These are phyloP conservation scores for Platichthys stellatus DNA, from an alignment of 2,113 vertebrate genomes.

Conservation along the genomic window DNA sequence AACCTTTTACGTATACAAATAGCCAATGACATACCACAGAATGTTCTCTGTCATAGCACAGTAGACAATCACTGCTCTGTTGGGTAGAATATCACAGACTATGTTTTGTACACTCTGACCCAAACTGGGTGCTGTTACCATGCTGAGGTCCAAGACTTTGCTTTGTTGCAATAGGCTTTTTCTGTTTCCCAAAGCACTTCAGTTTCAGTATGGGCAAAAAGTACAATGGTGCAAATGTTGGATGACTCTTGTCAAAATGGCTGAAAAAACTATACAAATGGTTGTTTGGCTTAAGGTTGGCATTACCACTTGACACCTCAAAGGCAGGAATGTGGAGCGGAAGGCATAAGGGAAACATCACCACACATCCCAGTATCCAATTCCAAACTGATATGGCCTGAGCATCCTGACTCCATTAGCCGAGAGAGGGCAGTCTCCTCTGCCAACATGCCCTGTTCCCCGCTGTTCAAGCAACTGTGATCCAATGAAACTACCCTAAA, in stretches of 20 bases:
- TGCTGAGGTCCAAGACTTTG: conserved; percentile 48
- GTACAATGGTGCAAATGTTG: conserved; percentile 50
- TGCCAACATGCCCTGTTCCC: neutral
- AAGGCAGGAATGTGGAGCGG: conserved; percentile 64
- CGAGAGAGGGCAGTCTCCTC: neutral
- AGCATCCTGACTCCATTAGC: conserved; percentile 12
- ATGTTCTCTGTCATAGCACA: conserved; percentile 36
- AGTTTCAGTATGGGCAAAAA: conserved; percentile 55
- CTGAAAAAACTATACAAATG: conserved; percentile 18
- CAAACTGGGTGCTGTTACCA: conserved; percentile 48
- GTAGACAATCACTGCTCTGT: conserved; percentile 40
- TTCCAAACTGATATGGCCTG: conserved; percentile 28
- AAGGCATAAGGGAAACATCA: conserved; percentile 43
- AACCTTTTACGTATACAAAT: conserved; percentile 46
- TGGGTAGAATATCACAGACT: conserved; percentile 59
- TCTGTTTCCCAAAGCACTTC: conserved; percentile 51
- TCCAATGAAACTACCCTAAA: too few relatives aligned
- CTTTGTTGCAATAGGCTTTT: conserved; percentile 53
- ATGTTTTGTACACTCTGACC: conserved; percentile 41
- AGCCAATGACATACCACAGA: conserved; percentile 45
- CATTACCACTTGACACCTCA: conserved; percentile 52
- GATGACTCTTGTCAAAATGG: conserved; percentile 46
- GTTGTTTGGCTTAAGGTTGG: conserved; percentile 45
- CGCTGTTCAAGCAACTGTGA: too few relatives aligned
- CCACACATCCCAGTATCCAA: conserved; percentile 37